phyloP scores from a whole-genome alignment of 2,113 vertebrate genomes.

The Dinomys branickii region DNA sequence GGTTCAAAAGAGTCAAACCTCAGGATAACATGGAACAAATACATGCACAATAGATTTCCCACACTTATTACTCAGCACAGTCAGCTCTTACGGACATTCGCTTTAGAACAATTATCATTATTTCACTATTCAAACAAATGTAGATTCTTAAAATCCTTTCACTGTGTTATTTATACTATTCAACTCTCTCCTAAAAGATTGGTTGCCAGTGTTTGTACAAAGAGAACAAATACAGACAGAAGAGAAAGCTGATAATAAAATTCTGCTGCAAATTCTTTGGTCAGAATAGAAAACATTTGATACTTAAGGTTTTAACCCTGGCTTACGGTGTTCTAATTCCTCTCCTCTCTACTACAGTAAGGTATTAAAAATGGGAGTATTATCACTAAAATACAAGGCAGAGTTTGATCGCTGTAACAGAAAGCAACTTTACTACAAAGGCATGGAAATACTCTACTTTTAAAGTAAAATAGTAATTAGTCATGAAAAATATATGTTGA shows the following conservation, averaged over 20 bases:
- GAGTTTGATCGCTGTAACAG: not conserved
- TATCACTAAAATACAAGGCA: conserved; percentile 33
- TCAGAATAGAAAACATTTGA: conserved; percentile 25
- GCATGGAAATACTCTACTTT: conserved; percentile 31
- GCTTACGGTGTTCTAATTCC: conserved; percentile 22
- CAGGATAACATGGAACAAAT: not conserved
- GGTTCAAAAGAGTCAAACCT: not conserved
- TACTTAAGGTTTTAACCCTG: conserved; percentile 16
- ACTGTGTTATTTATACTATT: not conserved
- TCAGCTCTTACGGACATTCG: not conserved
- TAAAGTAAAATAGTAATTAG: conserved; percentile 34
- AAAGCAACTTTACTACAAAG: conserved; percentile 50
- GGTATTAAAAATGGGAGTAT: not conserved
- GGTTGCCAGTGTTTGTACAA: not conserved
- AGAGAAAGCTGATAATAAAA: not conserved
- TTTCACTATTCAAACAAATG: conserved; percentile 20
- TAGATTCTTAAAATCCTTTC: conserved; percentile 43
- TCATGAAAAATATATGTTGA: not conserved
- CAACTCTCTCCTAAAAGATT: conserved; percentile 18
- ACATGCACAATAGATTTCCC: not conserved
- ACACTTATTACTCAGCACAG: not conserved
- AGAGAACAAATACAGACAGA: not conserved
- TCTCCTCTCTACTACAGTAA: not conserved
- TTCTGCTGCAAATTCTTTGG: not conserved
- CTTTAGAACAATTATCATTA: conserved; percentile 18